Evolutionary conservation across 2,888 invertebrate species (phyloP).

Genomic region (Euproctis similis): DNA sequence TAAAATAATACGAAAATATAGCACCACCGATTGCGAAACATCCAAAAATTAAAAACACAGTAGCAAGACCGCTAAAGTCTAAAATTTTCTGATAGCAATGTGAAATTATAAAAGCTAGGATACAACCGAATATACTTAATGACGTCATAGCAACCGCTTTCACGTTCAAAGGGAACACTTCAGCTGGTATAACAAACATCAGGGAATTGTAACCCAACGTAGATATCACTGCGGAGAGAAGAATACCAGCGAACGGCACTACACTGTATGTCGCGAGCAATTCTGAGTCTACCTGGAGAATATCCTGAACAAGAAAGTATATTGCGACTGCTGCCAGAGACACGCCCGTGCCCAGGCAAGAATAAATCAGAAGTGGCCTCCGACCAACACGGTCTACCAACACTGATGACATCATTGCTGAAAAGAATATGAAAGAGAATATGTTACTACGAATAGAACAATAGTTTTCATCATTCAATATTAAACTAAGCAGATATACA

Average conservation of each 20-base stretch:
- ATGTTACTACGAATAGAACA: no score
- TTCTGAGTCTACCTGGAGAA: slow-evolving; percentile 14
- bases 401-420: slow-evolving; percentile 36
- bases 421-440: no score
- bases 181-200: slow-evolving; percentile 61
- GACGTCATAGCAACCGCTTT: slow-evolving; percentile 66
- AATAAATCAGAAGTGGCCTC: slow-evolving; percentile 47
- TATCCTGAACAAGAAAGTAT: slow-evolving; percentile 41
- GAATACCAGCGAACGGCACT: slow-evolving; percentile 51
- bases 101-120: slow-evolving; percentile 56
- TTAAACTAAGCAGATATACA: no score
- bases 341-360: slow-evolving; percentile 38
- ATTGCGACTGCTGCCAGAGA: slow-evolving; percentile 30
- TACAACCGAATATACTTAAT: slow-evolving; percentile 51
- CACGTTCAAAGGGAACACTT: slow-evolving; percentile 69
- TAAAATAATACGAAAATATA: slow-evolving; percentile 45
- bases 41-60: slow-evolving; percentile 62
- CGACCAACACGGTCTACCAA: slow-evolving; percentile 46
- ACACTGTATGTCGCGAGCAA: slow-evolving; percentile 19
- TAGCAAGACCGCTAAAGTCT: slow-evolving; percentile 48
- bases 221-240: slow-evolving; percentile 32
- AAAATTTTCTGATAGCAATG: slow-evolving; percentile 61
- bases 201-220: slow-evolving; percentile 58
- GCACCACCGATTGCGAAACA: slow-evolving; percentile 52
- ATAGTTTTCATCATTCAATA: no score